Evolutionary conservation across 1,140 invertebrate species (phyloP).

Genomic region (Aphidius ervi): DNA sequence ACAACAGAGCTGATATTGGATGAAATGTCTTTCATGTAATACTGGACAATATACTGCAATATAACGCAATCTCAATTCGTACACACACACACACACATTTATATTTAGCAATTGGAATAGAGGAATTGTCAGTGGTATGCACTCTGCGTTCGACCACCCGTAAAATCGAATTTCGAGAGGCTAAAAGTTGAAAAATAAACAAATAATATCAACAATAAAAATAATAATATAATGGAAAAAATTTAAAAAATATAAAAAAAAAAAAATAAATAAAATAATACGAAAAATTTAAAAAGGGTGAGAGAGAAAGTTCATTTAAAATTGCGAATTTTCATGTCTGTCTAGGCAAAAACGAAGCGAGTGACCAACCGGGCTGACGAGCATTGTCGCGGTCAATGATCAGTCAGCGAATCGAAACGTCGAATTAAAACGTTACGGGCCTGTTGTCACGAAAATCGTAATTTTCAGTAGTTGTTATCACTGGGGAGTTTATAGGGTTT

Average conservation of each 20-base stretch:
- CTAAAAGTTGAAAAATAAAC: not conserved
- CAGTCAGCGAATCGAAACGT: conserved; percentile 24
- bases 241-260: conserved; percentile 9
- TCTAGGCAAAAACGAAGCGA: conserved; percentile 12
- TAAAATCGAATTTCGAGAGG: conserved; percentile 20
- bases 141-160: conserved; percentile 12
- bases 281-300: conserved; percentile 2
- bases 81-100: not conserved
- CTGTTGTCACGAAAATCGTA: conserved; percentile 22
- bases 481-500: no score
- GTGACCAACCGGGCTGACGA: conserved; percentile 27
- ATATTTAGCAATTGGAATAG: no score
- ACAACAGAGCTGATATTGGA: no score
- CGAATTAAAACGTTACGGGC: conserved; percentile 26
- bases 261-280: conserved; percentile 6
- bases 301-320: conserved; percentile 2
- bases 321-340: conserved; percentile 15
- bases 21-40: no score
- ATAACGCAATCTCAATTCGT: not conserved
- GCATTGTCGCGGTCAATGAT: conserved; percentile 31
- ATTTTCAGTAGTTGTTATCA: conserved; percentile 6
- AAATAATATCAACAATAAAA: not conserved
- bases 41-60: conserved; percentile 4
- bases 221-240: not conserved
- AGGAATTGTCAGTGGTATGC: no score